Percentiles rank a stretch among this genome's conserved stretches.
These are phyloP conservation scores for Premnoplex brunnescens DNA, from an alignment of 2,797 vertebrate species.

Conservation along the genomic window DNA sequence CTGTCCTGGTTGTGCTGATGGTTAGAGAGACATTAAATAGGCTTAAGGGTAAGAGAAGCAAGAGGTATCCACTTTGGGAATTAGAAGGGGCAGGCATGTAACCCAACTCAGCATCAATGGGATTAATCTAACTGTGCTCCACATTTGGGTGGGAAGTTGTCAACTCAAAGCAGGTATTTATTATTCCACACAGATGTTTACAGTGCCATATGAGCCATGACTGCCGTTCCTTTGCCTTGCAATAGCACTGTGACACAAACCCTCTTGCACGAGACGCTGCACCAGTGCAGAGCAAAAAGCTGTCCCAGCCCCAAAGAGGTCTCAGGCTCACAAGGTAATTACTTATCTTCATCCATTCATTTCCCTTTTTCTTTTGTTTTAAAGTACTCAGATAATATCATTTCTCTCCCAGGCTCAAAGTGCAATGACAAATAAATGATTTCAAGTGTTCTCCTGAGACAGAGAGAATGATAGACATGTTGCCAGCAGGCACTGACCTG, in stretches of 20 bases:
- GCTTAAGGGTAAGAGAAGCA: not conserved
- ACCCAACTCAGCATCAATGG: not conserved
- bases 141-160: not conserved
- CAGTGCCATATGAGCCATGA: not conserved
- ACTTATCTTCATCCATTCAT: not conserved
- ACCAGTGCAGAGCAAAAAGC: not conserved
- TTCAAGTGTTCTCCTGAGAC: not conserved
- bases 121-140: not conserved
- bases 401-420: not conserved
- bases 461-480: not conserved
- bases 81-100: not conserved
- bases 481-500: not conserved
- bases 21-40: not conserved
- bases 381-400: not conserved
- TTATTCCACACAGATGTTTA: not conserved
- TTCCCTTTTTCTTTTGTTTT: not conserved
- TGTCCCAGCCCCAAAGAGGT: not conserved
- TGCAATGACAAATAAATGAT: not conserved
- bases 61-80: not conserved
- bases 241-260: not conserved
- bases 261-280: not conserved
- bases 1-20: not conserved
- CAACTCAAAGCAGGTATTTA: not conserved
- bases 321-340: not conserved
- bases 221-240: not conserved